Base-by-base conservation (phyloP, 2,888 invertebrate genomes). In the Venusia cambrica region DNA sequence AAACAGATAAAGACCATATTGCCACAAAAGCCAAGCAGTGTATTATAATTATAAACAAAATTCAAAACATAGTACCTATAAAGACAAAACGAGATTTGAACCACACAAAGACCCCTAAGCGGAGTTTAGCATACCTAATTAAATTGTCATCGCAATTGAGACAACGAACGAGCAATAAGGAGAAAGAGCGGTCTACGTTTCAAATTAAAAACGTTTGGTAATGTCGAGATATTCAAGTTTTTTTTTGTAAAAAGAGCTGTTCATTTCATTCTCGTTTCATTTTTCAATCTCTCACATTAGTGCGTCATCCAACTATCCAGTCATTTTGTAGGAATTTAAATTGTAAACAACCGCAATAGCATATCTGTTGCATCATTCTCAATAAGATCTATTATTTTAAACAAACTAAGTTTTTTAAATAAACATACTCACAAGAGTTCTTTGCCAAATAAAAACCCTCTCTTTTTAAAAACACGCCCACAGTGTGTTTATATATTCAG, bases 331-430 rank as follows among this genome's bases (percentile, higher is more conserved):
- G 32, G 32, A 37, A 37, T 39, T 34, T 30, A 14, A 9, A 36
- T 38, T 36, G 40, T 39, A 48, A 45, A 45, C 39, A 43, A 22
- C 15, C 7, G 24, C 26, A 38, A n/a, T n/a, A n/a, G n/a, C n/a
- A n/a, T n/a, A 28, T 38, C 19, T 18, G 16, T 40, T 33, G 30
- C 36, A 32, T 37, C 30, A 31, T 19, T 27, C 14, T 17, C 4
- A 14, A 10, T 26, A 22, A 30, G 27, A 34, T 43, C 19, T 33
- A 15, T 44, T 38, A 15, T 33, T 43, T 40, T 31, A 36, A 41
- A 36, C 27, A 25, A 20, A 27, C 26, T 5, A 18, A 13, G 8
- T 32, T 36, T 32, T 8, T 22, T n/a, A 26, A n/a, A n/a, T n/a
- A n/a, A n/a, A n/a, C n/a, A n/a, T n/a, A n/a, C n/a, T n/a, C n/a